Conservation (phyloP, 1,140 invertebrate species). For the Odontomachus brunneus region DNA sequence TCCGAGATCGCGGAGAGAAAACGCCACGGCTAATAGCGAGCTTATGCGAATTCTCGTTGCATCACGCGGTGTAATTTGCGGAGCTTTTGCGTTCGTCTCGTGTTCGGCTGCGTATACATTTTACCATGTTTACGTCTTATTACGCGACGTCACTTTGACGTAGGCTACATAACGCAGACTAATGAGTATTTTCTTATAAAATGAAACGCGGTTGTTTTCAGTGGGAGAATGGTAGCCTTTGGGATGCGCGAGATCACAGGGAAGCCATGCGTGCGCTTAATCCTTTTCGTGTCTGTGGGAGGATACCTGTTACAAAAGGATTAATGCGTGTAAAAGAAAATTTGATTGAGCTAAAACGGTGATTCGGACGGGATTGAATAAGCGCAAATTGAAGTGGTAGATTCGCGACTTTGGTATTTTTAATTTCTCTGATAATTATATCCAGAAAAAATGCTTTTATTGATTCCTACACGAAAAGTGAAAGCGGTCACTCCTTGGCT, state of each 20-base stretch:
- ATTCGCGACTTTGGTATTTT: neutral
- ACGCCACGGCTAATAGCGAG: neutral
- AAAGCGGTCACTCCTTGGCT: too few relatives aligned
- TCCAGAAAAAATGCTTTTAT: too few relatives aligned
- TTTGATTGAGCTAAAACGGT: neutral
- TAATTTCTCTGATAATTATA: neutral
- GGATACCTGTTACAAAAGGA: neutral
- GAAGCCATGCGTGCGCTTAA: neutral
- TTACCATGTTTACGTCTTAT: slow-evolving; percentile 19
- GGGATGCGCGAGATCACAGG: neutral
- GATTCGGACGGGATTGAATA: neutral
- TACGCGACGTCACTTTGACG: neutral
- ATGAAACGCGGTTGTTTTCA: neutral
- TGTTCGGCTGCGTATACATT: neutral
- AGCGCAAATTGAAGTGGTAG: neutral
- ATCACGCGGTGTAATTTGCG: neutral
- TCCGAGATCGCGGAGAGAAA: neutral
- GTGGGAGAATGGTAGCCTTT: neutral
- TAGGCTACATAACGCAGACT: neutral
- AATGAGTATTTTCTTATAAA: slow-evolving; percentile 33
- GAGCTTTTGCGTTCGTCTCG: neutral
- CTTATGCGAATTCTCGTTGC: neutral
- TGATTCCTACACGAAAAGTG: too few relatives aligned
- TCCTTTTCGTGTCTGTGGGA: neutral
- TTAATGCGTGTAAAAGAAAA: neutral